phyloP scores from a whole-genome alignment of 2,113 vertebrate species.

The Ochotona curzoniae region DNA sequence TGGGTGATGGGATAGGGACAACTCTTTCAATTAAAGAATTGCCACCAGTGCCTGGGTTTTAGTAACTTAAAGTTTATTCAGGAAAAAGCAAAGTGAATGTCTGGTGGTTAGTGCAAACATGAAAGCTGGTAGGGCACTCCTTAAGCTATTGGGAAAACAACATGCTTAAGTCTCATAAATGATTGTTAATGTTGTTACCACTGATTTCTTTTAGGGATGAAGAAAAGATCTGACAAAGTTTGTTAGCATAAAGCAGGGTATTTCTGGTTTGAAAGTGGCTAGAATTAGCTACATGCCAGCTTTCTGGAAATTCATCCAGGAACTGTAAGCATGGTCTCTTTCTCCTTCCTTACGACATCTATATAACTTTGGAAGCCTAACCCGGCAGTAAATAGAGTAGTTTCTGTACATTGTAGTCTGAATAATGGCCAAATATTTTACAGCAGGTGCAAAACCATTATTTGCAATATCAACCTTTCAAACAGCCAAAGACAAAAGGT shows the following conservation, averaged over 20 bases:
- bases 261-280: constrained; percentile 19
- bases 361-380: constrained; percentile 3
- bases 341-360: background rate
- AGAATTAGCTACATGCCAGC: background rate
- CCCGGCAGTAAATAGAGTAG: constrained; percentile 1
- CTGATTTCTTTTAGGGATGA: background rate
- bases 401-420: background rate
- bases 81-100: constrained; percentile 2
- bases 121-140: background rate
- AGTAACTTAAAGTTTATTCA: constrained; percentile 9
- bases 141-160: constrained; percentile 44
- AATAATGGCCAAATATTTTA: constrained; percentile 29
- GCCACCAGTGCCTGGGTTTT: background rate
- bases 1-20: background rate
- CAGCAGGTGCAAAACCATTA: background rate
- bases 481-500: background rate
- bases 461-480: constrained; percentile 44
- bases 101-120: background rate
- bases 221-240: background rate
- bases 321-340: background rate
- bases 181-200: background rate
- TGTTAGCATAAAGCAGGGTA: constrained; percentile 9
- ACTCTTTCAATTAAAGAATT: constrained; percentile 4
- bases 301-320: background rate
- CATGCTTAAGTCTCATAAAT: background rate